Base-by-base conservation (phyloP, 2,888 invertebrate genomes). In the Nomada lathburiana region DNA sequence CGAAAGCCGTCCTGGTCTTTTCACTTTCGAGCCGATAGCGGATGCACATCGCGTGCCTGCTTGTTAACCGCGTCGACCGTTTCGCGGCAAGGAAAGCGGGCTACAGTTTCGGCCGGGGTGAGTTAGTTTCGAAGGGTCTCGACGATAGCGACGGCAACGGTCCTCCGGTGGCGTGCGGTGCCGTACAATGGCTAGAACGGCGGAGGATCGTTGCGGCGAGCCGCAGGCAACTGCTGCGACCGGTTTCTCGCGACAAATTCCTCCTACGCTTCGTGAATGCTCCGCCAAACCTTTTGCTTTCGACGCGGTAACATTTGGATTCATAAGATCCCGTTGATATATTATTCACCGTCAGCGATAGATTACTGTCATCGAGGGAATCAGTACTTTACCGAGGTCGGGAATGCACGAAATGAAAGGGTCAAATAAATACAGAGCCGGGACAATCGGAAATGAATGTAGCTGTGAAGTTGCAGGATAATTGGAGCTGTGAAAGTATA, bases 181-280 rank as follows among this genome's bases (percentile, higher is more conserved):
- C 73, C 84, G 75, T 82, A 77, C 79, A 80, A 86, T 80, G 80
- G 82, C 74, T 86, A 85, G 88, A 88, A 90, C 87, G 88, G 84
- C 78, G 75, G 87, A 89, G 88, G 88, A 90, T 90, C 91, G 91
- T 90, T 91, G 91, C 88, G 91, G 91, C 89, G 70, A 88, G 85
- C 91, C 91, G 90, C 92, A 91, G 91, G 92, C 93, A 90, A 92
- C 93, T 92, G 92, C 92, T 92, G 92, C 90, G 88, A 92, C 90
- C 91, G 88, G 89, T 87, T 89, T 81, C 85, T 85, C 84, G 86
- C 87, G 87, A 86, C 90, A 89, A 91, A 91, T 90, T 90, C 83
- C 86, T 82, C 67, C 76, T 77, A 16, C 10, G 50, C 79, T 79
- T 78, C 84, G 76, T 67, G 60, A 57, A 42, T 64, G 69, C 65